Evolutionary conservation across 1,140 invertebrate genomes (phyloP), one percentile per base, ranked within the genome.

Genomic region (Macrostomum lignano): DNA sequence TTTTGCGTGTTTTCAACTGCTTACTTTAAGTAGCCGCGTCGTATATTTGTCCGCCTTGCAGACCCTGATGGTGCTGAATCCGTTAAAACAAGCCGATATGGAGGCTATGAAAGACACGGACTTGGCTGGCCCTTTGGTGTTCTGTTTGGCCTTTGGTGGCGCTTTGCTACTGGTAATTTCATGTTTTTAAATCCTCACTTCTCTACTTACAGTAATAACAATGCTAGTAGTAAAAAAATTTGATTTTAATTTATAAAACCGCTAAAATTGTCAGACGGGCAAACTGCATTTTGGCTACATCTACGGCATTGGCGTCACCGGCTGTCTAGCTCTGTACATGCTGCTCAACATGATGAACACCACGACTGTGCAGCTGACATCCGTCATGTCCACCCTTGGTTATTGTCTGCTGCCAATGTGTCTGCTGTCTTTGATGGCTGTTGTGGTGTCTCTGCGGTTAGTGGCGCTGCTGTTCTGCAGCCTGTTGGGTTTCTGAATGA

Each of bases 381-480:
- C 74, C 46, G 76, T 82, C 9, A 73, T 81, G 7, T 79, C 74
- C 45, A 73, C 91, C 22, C 59, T 93, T 7, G 84, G 84, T 3
- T 93, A 93, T 55, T 86, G 81, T 53, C 65, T 93, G 36, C 60
- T 93, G 33, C 84, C 84, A 3, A 78, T 93, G 61, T 77, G 88
- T 11, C 67, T 67, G 14, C 62, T 93, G 11, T 76, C 78, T 2
- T 66, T 71, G 11, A 38, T 82, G 4, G 70, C 77, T 23, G 65
- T 84, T 36, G 66, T 88, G 36, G 58, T 75, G 9, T 71, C 71
- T 3, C 55, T 93, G 10, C 67, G 71, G 49, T 64, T 58, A 48
- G 48, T 58, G 30, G 35, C 20, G 26, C 31, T 36, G 15, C 30
- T 35, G 23, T 3, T 20, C 11, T 17, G 3, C 20, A 28, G 5